A percentile compares a stretch with the other conserved stretches of the same genome.
Conservation (phyloP, 2,888 invertebrate genomes). For the Xestia c-nigrum region DNA sequence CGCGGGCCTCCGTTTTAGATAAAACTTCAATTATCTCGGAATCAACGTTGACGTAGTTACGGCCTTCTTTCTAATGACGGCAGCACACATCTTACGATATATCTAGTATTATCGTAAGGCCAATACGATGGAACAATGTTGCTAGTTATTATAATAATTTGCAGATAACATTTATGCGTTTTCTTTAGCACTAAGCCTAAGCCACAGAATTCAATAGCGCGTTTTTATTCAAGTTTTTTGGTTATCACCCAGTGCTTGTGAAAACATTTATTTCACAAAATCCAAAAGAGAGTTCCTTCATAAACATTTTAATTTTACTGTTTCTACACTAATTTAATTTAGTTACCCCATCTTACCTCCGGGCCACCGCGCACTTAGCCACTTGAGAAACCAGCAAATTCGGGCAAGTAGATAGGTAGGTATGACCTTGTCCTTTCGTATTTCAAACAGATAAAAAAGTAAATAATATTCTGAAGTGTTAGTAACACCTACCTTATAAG, state of each 20-base stretch:
- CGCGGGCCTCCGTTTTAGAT: no score
- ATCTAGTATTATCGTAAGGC: neutral
- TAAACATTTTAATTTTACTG: neutral
- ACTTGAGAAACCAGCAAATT: conserved; percentile 6
- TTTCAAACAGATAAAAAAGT: conserved; percentile 28
- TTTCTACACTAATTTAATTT: neutral
- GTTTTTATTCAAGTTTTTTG: neutral
- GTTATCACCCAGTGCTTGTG: no score
- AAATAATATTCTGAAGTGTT: conserved; percentile 29
- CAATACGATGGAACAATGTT: neutral
- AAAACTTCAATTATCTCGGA: no score
- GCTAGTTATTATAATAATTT: neutral
- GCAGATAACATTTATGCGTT: neutral
- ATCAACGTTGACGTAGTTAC: no score
- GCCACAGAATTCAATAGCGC: neutral
- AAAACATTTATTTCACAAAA: neutral
- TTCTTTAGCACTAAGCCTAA: no score
- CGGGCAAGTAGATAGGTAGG: neutral
- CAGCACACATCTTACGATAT: no score
- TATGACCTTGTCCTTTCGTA: neutral
- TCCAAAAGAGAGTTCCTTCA: neutral
- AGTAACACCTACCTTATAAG: neutral
- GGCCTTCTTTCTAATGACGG: no score
- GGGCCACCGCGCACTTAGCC: neutral
- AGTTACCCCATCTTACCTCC: neutral